These are phyloP conservation scores for Temnopleurus reevesii DNA, from an alignment of 53 echinoderm and acorn worm genomes.

Conservation along the genomic window DNA sequence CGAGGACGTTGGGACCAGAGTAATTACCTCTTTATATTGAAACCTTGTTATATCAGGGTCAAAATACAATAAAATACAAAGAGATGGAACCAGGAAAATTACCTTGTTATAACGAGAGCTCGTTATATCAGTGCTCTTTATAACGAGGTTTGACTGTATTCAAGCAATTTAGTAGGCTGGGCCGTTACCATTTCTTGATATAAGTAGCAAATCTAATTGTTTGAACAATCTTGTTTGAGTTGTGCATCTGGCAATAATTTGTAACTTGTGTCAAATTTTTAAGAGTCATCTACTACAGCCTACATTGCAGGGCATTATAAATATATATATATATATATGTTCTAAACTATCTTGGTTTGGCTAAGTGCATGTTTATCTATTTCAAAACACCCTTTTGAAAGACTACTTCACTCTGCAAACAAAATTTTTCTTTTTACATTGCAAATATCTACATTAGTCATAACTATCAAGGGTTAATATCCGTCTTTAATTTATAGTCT, in stretches of 20 bases:
- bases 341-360: background rate
- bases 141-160: no score
- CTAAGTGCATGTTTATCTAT: conserved; percentile 7
- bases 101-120: no score
- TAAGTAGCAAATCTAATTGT: background rate
- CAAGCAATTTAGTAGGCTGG: background rate
- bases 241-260: background rate
- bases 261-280: background rate
- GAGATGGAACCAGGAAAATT: no score
- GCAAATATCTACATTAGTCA: conserved; percentile 35
- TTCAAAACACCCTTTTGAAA: conserved; percentile 36
- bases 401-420: conserved; percentile 26
- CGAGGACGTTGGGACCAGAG: no score
- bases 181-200: background rate
- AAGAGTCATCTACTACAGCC: background rate
- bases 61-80: no score
- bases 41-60: no score
- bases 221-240: background rate
- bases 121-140: no score
- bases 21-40: no score
- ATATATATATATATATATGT: background rate
- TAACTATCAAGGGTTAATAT: background rate
- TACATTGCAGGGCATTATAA: background rate
- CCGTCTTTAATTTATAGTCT: background rate
- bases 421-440: conserved; percentile 27